phyloP scores from a whole-genome alignment of 2,888 invertebrate genomes.

The Ypsolopha scabrella region DNA sequence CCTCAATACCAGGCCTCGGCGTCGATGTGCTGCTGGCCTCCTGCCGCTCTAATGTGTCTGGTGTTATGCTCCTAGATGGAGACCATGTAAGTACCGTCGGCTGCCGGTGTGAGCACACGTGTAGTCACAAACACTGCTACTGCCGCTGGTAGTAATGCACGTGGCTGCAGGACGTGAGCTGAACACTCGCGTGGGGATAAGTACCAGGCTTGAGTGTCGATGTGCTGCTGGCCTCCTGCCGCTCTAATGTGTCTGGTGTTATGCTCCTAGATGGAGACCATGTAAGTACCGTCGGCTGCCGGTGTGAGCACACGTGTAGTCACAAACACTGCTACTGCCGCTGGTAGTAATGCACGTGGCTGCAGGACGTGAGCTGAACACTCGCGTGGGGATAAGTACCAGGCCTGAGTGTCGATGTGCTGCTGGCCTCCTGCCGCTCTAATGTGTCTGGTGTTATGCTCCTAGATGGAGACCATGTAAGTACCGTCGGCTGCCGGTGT shows the following conservation, averaged over 20 bases:
- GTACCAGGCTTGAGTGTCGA: slow-evolving; percentile 19
- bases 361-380: no score
- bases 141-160: slow-evolving; percentile 70
- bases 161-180: no score
- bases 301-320: slow-evolving; percentile 72
- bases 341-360: slow-evolving; percentile 49
- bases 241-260: slow-evolving; percentile 26
- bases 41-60: slow-evolving; percentile 29
- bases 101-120: slow-evolving; percentile 74
- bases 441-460: slow-evolving; percentile 21
- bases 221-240: slow-evolving; percentile 37
- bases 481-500: slow-evolving; percentile 69
- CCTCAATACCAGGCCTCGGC: background rate
- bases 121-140: slow-evolving; percentile 69
- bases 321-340: slow-evolving; percentile 74
- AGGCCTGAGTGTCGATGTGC: slow-evolving; percentile 25
- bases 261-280: no score
- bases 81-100: slow-evolving; percentile 35
- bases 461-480: no score
- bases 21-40: slow-evolving; percentile 43
- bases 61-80: slow-evolving; percentile 5
- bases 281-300: slow-evolving; percentile 61
- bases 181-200: no score
- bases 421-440: slow-evolving; percentile 36
- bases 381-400: no score